Conservation (phyloP, 2,113 vertebrate genomes). For the Oncorhynchus mykiss region DNA sequence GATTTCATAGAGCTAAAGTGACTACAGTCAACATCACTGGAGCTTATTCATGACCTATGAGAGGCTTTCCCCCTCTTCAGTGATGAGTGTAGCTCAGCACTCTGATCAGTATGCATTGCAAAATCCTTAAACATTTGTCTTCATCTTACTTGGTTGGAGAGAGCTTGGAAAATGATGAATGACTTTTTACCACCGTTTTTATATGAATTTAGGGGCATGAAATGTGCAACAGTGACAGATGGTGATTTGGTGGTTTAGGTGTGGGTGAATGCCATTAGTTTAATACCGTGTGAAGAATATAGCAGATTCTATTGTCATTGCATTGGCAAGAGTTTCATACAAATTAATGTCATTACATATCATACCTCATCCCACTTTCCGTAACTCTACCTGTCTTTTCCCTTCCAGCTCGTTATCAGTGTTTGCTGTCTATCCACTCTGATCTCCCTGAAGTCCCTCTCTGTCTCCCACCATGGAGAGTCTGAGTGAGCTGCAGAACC, state of each 20-base stretch:
- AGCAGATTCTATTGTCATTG: neutral
- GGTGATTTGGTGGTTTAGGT: slow-evolving; percentile 52
- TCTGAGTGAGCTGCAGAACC: slow-evolving; percentile 85
- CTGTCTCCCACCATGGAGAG: slow-evolving; percentile 80
- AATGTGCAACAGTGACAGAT: slow-evolving; percentile 55
- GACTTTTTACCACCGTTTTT: slow-evolving; percentile 24
- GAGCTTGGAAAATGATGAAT: slow-evolving; percentile 13
- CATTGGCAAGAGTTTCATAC: neutral
- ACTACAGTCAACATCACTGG: neutral
- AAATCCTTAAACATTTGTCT: slow-evolving; percentile 28
- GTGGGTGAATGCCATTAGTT: too few relatives aligned
- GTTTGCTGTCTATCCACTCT: slow-evolving; percentile 20
- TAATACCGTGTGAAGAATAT: slow-evolving; percentile 29
- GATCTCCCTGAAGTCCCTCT: slow-evolving; percentile 39
- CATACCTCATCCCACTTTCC: neutral
- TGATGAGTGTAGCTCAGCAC: slow-evolving; percentile 5
- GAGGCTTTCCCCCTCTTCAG: neutral
- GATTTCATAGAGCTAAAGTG: neutral
- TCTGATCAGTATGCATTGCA: slow-evolving; percentile 24
- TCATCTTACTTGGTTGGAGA: neutral
- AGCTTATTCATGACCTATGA: neutral
- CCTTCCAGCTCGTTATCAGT: slow-evolving; percentile 41
- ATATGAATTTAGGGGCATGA: slow-evolving; percentile 32
- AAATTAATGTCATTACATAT: neutral
- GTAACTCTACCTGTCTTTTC: neutral